Evolutionary conservation across 1,140 invertebrate species (phyloP), one percentile per base, ranked within the genome.

Genomic region (Bombus polaris): DNA sequence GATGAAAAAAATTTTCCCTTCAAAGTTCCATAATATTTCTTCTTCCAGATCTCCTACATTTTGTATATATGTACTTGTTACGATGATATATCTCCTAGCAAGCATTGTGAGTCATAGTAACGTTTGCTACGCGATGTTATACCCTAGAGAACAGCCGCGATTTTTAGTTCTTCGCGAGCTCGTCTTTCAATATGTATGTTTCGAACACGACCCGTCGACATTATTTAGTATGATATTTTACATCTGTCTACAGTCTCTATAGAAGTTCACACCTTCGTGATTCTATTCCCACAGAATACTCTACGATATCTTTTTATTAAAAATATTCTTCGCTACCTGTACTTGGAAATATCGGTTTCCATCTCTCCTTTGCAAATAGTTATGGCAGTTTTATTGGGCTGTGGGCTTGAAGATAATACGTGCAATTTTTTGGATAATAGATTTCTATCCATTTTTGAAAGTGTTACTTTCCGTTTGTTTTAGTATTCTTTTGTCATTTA

Each of bases 1-100:
- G 22, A 22, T 18, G n/a, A 42, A 68, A 28, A 12, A 47, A 47
- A 18, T 68, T 47, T 28, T 28, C 12, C 25, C 10, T 22, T 66
- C n/a, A 37, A n/a, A 9, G 39, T 35, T 10, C 4, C 13, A 28
- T n/a, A 28, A 22, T 22, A 13, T 47, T 47, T 37, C 28, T 22
- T 47, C 15, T 22, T 12, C 8, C 2, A 25, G 25, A n/a, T 25
- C 37, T 18, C 28, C 18, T 39, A 39, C 15, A 65, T 32, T 65
- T 66, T 66, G 42, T 32, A 65, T 47, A 47, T 35, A 65, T 47
- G 37, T 35, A 78, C 59, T 78, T 42, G 76, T 78, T 78, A 44
- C 28, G 1, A 8, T 44, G 28, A 78, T 65, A 44, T 65, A 78
- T 65, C 9, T n/a, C 4, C 35, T 5, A 3, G 6, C 22, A 22